Evolutionary conservation across 2,797 vertebrate species (phyloP), one percentile per base, ranked within the genome.

Genomic region (Etheostoma perlongum): DNA sequence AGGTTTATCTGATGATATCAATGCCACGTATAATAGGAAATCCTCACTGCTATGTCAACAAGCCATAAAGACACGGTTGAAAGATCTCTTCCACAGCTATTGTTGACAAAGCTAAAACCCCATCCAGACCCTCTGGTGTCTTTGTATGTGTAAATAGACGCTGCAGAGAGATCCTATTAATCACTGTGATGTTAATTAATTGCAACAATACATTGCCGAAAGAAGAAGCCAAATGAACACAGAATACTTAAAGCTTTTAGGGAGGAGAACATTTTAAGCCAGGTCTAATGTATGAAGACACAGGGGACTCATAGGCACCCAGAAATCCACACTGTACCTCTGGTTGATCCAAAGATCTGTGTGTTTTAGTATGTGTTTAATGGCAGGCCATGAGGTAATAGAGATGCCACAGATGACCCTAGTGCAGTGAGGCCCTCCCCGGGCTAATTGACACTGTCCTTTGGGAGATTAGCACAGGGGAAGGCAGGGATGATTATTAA

Each of bases 401-500:
- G 74, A 88, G 85, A 89, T 89, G 87, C 69, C 54, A 76, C 53
- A 72, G 80, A 88, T 78, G 77, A 72, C 86, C 84, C 46, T 55
- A 64, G 49, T 63, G 72, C 72, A 83, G 60, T 36, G 27, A 74
- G 71, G 65, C 76, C 55, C 62, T 75, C 68, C 47, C 25, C 23
- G 1, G 81, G 75, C 85, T 86, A 88, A 86, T 88, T 85, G 79
- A 69, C 76, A 74, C 85, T 68, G 67, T 86, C 81, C 76, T 85
- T 58, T 76, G 85, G 76, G 84, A 91, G 87, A 89, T 86, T 89
- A 83, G 76, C 73, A 48, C 52, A 64, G 77, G 72, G 79, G 82
- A 85, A 91, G 67, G 78, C 72, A 67, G 73, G 71, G 75, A 78
- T 71, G 77, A 90, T 92, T 90, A 85, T 85, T 75, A 90, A 91